Conservation (phyloP, 2,113 vertebrate genomes). For the Neolamprologus kungweensis region DNA sequence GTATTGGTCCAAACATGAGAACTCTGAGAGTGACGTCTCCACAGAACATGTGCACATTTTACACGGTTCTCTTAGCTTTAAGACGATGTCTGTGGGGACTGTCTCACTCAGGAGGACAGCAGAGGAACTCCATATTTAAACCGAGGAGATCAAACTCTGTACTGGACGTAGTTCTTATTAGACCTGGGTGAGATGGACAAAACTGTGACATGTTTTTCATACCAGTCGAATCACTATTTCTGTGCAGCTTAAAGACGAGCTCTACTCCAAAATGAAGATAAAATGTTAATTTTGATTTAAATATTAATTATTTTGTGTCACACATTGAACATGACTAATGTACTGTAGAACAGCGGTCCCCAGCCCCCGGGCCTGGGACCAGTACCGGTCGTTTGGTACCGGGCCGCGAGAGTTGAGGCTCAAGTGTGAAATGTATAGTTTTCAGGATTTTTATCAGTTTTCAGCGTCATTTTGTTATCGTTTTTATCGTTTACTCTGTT, state of each 20-base stretch:
- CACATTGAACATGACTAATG: not conserved
- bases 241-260: fast-evolving
- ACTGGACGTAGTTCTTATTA: not conserved
- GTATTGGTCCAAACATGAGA: not conserved
- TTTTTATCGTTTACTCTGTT: too few species aligned
- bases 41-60: not conserved
- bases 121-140: not conserved
- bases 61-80: not conserved
- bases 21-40: not conserved
- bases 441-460: too few species aligned
- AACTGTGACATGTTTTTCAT: not conserved
- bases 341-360: not conserved
- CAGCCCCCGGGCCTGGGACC: too few species aligned
- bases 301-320: not conserved
- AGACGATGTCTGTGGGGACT: not conserved
- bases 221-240: not conserved
- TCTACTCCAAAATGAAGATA: not conserved
- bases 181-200: not conserved
- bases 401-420: too few species aligned
- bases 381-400: too few species aligned
- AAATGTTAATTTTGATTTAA: not conserved
- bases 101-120: not conserved
- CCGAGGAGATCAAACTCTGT: not conserved
- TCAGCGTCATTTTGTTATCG: too few species aligned
- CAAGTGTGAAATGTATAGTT: too few species aligned